Conservation (phyloP, 2,113 vertebrate genomes). For the Seriola aureovittata region DNA sequence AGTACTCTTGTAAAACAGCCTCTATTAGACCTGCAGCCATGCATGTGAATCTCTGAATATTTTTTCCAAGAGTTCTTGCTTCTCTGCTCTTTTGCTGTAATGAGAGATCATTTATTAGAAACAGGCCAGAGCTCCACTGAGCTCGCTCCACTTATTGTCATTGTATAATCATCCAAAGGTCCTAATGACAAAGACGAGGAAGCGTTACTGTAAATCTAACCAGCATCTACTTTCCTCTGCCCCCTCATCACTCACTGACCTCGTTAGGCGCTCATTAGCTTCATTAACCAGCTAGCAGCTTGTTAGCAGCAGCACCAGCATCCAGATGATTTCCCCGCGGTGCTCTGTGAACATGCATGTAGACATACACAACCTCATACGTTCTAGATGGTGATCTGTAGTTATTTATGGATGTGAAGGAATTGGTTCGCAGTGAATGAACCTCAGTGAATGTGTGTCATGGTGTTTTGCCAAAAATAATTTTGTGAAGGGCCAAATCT, state of each 20-base stretch:
- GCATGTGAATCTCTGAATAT: slow-evolving; percentile 8
- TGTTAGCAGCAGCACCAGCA: neutral
- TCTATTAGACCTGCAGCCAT: slow-evolving; percentile 30
- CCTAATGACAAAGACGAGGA: neutral
- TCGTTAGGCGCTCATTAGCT: slow-evolving; percentile 22
- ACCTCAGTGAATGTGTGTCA: neutral
- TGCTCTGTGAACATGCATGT: neutral
- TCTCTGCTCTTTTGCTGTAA: slow-evolving; percentile 19
- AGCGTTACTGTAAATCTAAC: neutral
- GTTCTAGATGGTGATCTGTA: slow-evolving; percentile 26
- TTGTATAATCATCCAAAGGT: neutral
- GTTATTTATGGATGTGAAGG: neutral
- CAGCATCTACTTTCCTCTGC: neutral
- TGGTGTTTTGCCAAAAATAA: neutral
- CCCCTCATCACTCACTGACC: slow-evolving; percentile 33
- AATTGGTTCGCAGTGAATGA: neutral
- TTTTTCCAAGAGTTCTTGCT: slow-evolving; percentile 3
- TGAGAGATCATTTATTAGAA: slow-evolving; percentile 26
- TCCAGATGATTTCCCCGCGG: slow-evolving; percentile 33
- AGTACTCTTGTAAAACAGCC: slow-evolving; percentile 26
- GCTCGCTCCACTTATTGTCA: neutral
- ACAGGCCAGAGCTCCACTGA: neutral
- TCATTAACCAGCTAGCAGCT: slow-evolving; percentile 31
- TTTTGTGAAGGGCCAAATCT: neutral
- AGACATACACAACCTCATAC: neutral